Evolutionary conservation across 2,888 invertebrate genomes (phyloP).

Genomic region (Vesta saturnalis): DNA sequence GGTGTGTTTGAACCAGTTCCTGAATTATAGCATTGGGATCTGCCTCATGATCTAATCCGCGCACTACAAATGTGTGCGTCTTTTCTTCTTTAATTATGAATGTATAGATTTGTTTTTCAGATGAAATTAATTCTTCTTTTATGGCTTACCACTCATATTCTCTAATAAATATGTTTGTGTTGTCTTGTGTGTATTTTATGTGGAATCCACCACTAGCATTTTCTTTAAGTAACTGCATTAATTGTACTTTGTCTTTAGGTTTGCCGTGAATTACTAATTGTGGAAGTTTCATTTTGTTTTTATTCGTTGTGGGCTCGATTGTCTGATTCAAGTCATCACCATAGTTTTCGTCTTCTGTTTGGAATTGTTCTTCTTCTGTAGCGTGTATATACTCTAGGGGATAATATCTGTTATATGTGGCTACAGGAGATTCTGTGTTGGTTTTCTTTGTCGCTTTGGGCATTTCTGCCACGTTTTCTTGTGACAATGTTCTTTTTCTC

Average conservation of each 20-base stretch:
- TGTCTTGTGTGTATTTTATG: not conserved
- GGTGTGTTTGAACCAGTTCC: not conserved
- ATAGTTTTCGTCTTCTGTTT: no score
- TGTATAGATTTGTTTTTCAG: not conserved
- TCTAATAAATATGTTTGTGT: constrained; percentile 10
- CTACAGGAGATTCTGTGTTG: not conserved
- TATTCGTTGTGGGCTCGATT: not conserved
- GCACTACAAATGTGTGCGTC: constrained; percentile 5
- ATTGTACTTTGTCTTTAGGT: not conserved
- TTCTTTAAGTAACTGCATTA: not conserved
- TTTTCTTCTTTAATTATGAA: not conserved
- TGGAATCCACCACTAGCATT: not conserved
- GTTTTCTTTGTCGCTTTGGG: not conserved
- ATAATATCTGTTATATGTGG: not conserved
- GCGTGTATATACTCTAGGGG: not conserved
- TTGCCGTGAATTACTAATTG: not conserved
- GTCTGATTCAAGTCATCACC: not conserved
- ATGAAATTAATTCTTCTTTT: not conserved
- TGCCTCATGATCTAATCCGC: constrained; percentile 4
- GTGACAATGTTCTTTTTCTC: not conserved
- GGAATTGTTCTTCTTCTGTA: not conserved
- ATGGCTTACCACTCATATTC: not conserved
- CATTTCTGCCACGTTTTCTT: not conserved
- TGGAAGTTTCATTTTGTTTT: not conserved
- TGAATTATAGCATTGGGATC: not conserved